A percentile compares a stretch with the other conserved stretches of the same genome.
Conservation (phyloP, 2,888 invertebrate species). For the Nezara viridula region DNA sequence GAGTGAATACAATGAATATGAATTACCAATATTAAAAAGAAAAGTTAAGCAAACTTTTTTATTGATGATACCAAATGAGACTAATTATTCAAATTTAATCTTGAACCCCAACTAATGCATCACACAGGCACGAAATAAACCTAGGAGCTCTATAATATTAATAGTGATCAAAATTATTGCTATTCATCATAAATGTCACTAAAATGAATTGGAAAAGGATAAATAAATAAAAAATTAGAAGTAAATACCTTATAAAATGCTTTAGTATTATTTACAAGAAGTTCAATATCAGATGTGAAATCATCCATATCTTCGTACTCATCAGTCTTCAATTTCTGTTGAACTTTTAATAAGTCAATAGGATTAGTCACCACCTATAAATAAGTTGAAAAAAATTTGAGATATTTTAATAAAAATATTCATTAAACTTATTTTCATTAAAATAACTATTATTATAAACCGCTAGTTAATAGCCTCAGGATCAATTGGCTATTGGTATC, state of each 20-base stretch:
- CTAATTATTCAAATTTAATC: too few species aligned
- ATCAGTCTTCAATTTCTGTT: constrained; percentile 96
- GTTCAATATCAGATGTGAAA: constrained; percentile 88
- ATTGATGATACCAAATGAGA: too few species aligned
- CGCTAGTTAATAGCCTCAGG: too few species aligned
- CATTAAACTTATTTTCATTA: too few species aligned
- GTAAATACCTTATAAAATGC: constrained; percentile 85
- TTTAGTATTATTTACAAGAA: constrained; percentile 94
- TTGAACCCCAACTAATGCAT: too few species aligned
- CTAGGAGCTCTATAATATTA: neutral
- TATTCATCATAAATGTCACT: neutral
- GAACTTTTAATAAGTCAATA: constrained; percentile 94
- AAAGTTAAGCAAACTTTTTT: too few species aligned
- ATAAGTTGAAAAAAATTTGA: constrained; percentile 64
- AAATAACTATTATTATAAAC: too few species aligned
- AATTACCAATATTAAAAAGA: too few species aligned
- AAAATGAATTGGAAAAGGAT: neutral
- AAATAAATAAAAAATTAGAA: neutral
- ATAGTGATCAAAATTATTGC: neutral
- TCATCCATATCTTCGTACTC: constrained; percentile 96
- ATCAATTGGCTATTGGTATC: too few species aligned
- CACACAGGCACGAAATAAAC: too few species aligned
- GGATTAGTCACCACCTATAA: constrained; percentile 88
- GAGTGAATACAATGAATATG: too few species aligned
- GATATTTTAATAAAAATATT: too few species aligned